These are phyloP conservation scores for Scelioninae gen. 2 DNA, from an alignment of 2,888 invertebrate species.

Conservation along the genomic window DNA sequence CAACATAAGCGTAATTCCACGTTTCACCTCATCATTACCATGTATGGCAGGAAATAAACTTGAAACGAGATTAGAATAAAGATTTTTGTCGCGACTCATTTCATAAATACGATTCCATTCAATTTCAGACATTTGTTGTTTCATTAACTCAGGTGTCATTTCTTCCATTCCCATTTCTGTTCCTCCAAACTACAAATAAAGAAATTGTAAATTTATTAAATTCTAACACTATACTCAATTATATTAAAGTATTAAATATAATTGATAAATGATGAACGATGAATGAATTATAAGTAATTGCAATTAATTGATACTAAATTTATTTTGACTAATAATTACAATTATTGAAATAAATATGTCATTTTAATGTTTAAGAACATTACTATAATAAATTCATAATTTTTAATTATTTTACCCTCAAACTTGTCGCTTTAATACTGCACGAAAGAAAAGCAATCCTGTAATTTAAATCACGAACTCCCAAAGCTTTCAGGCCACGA, in stretches of 20 bases:
- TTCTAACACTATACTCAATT: no score
- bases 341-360: no score
- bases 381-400: no score
- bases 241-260: no score
- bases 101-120: slow-evolving; percentile 97
- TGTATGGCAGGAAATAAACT: slow-evolving; percentile 97
- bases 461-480: slow-evolving; percentile 90
- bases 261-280: no score
- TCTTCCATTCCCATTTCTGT: slow-evolving; percentile 90
- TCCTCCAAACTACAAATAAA: slow-evolving; percentile 82
- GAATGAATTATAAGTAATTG: no score
- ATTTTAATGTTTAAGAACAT: no score
- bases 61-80: slow-evolving; percentile 92
- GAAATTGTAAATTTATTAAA: slow-evolving; percentile 9
- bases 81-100: slow-evolving; percentile 95
- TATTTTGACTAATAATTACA: no score
- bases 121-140: slow-evolving; percentile 93
- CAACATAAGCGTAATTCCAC: slow-evolving; percentile 93
- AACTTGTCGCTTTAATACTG: slow-evolving; percentile 90
- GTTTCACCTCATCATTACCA: slow-evolving; percentile 97
- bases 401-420: slow-evolving; percentile 78
- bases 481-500: slow-evolving; percentile 89
- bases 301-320: no score
- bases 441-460: slow-evolving; percentile 96
- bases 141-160: slow-evolving; percentile 92